Conservation (phyloP, 2,113 vertebrate genomes). For the Rhombomys opimus region DNA sequence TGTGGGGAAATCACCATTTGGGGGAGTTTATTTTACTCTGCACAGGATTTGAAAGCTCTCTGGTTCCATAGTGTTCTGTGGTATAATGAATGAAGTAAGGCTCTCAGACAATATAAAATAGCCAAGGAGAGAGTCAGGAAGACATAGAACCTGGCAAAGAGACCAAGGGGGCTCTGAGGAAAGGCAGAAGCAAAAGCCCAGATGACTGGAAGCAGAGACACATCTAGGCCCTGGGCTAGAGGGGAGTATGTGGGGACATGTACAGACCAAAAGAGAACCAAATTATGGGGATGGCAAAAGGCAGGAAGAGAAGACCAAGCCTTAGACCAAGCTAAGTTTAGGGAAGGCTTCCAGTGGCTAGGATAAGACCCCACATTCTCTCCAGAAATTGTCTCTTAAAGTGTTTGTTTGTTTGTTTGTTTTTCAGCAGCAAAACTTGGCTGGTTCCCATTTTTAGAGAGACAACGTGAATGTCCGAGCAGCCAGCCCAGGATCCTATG, state of each 20-base stretch:
- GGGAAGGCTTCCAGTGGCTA: background rate
- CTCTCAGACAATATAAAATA: background rate
- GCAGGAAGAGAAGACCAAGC: rapidly evolving
- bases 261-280: background rate
- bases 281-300: background rate
- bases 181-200: background rate
- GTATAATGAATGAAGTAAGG: background rate
- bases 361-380: background rate
- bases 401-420: too few relatives aligned
- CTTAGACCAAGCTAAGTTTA: background rate
- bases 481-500: rapidly evolving
- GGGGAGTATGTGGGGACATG: background rate
- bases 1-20: background rate
- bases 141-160: background rate
- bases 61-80: background rate
- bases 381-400: background rate
- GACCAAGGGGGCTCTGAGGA: background rate
- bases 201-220: background rate
- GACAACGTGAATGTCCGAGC: background rate
- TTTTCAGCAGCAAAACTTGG: background rate
- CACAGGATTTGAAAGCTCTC: background rate
- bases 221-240: background rate
- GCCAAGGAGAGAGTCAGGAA: background rate
- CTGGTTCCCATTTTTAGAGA: background rate
- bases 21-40: background rate